These are phyloP conservation scores for Brachyalestes nurse DNA, from an alignment of 2,797 vertebrate species.

Conservation along the genomic window DNA sequence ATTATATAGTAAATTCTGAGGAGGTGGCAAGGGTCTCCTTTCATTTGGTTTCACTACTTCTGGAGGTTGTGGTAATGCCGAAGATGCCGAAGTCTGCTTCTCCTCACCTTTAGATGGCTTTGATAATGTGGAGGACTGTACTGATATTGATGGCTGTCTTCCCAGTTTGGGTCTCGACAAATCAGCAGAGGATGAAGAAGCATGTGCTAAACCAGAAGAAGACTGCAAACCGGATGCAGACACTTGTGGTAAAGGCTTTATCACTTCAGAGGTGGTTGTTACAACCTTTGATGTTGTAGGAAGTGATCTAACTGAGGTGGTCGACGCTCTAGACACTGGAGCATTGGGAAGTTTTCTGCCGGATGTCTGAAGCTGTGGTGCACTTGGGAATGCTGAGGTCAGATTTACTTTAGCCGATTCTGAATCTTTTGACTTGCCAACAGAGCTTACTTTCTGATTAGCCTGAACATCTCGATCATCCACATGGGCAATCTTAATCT, in stretches of 20 bases:
- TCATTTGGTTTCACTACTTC: slow-evolving; percentile 16
- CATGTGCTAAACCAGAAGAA: slow-evolving; percentile 11
- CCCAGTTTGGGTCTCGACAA: slow-evolving; percentile 61
- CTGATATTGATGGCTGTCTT: slow-evolving; percentile 70
- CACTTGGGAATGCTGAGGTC: slow-evolving; percentile 41
- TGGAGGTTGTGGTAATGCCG: slow-evolving; percentile 5
- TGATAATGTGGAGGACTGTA: slow-evolving; percentile 48
- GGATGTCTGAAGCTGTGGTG: slow-evolving; percentile 48
- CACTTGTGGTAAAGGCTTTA: slow-evolving; percentile 40
- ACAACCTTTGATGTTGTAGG: slow-evolving; percentile 50
- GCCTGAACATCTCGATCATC: slow-evolving; percentile 65
- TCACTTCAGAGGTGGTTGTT: not conserved
- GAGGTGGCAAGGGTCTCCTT: slow-evolving; percentile 36
- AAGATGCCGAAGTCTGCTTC: slow-evolving; percentile 7
- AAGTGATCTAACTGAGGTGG: slow-evolving; percentile 60
- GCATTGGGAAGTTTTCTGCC: slow-evolving; percentile 54
- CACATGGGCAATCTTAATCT: slow-evolving; percentile 73
- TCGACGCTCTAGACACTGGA: slow-evolving; percentile 31
- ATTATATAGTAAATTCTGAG: slow-evolving; percentile 66
- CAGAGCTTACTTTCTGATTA: slow-evolving; percentile 75
- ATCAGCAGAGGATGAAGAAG: slow-evolving; percentile 44
- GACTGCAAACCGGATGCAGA: slow-evolving; percentile 30
- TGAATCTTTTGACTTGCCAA: slow-evolving; percentile 70
- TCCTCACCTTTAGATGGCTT: not conserved
- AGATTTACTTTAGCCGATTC: slow-evolving; percentile 61